Evolutionary conservation across 2,888 invertebrate species (phyloP), one percentile per base, ranked within the genome.

Genomic region (Dryobota labecula): DNA sequence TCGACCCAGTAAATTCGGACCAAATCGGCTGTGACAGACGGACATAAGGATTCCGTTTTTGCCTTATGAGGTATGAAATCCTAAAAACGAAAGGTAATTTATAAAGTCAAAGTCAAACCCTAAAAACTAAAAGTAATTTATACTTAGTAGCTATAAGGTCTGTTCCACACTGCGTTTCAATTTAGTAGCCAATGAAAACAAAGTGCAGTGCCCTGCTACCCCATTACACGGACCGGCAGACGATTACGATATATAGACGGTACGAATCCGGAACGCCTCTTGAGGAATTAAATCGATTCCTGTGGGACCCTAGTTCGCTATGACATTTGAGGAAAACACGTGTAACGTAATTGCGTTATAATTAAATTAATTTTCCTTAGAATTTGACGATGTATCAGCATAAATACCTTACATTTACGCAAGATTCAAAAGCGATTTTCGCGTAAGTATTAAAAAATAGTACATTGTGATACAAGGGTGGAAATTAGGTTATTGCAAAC

Each of bases 131-230:
- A 20, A 0, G 8, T 30, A 45, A 24, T 45, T 43, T 43, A 57
- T 27, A 43, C 13, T 36, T 8, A 20, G 2, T 15, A 49, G 9
- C 5, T 63, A 18, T 38, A 53, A 33, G 36, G 27, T 20, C 30
- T 30, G 15, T 6, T 20, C n/a, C 20, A 36, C 71, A 62, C 61
- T 72, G 70, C 69, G 49, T 82, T 76, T 76, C 76, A 83, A 82
- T 84, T 82, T 78, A 80, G 49, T 30, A 8, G 20, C 38, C 70
- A 75, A 76, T 76, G 76, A 82, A 83, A 82, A 76, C 70, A 73
- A 83, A 82, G 73, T 72, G 68, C 76, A 84, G 20, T 33, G 13
- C 45, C 33, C 51, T 38, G 61, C 58, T 53, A 38, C 51, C 41
- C 71, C 51, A 84, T 78, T 78, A 75, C 45, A 63, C 57, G 68